Evolutionary conservation across 2,113 vertebrate genomes (phyloP).

Genomic region (Holacanthus passer): DNA sequence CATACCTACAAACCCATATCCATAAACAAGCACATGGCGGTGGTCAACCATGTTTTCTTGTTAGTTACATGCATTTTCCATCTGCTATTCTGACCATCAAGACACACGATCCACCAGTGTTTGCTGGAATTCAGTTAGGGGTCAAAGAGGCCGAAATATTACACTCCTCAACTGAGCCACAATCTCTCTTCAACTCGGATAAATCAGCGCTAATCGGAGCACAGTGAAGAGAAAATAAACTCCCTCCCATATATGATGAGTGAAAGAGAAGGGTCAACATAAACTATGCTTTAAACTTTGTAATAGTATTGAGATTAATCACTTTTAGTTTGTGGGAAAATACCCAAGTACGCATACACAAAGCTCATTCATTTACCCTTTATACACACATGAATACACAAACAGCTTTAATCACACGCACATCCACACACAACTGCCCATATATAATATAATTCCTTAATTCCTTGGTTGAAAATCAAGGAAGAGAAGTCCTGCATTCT

Average conservation of each 20-base stretch:
- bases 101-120: constrained; percentile 22
- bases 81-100: background rate
- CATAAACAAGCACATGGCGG: constrained; percentile 24
- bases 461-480: too few relatives aligned
- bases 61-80: constrained; percentile 8
- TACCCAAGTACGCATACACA: constrained; percentile 15
- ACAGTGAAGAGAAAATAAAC: constrained; percentile 72
- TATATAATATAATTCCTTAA: background rate
- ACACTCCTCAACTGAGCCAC: constrained; percentile 12
- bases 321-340: constrained; percentile 42
- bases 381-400: background rate
- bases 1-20: constrained; percentile 16
- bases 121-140: constrained; percentile 22
- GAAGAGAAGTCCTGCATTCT: too few relatives aligned
- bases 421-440: background rate
- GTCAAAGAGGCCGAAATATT: constrained; percentile 51
- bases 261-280: constrained; percentile 54
- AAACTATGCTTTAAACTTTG: constrained; percentile 26
- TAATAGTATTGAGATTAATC: constrained; percentile 32
- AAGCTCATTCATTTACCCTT: too few relatives aligned
- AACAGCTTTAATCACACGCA: background rate
- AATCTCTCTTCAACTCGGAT: constrained; percentile 28
- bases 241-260: constrained; percentile 37
- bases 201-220: constrained; percentile 48
- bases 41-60: constrained; percentile 26